These are phyloP conservation scores for Megathymus violae DNA, from an alignment of 1,140 invertebrate genomes.

Conservation along the genomic window DNA sequence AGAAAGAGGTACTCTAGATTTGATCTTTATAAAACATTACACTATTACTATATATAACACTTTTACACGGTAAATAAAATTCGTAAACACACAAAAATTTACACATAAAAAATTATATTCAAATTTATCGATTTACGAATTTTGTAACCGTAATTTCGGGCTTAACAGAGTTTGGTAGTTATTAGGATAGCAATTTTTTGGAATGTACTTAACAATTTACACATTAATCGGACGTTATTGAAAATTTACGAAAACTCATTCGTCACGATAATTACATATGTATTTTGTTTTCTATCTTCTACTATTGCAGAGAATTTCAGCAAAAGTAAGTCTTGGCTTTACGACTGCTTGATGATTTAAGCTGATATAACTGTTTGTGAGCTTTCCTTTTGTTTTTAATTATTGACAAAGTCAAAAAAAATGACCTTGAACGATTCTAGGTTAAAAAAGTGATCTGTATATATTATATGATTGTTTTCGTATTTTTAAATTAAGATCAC, in stretches of 20 bases:
- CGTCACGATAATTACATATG: neutral
- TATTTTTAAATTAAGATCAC: too few relatives aligned
- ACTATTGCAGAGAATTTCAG: constrained; percentile 20
- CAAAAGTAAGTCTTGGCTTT: constrained; percentile 26
- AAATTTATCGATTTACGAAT: neutral
- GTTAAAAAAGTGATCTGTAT: too few relatives aligned
- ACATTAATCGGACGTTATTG: neutral
- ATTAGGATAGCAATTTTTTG: neutral
- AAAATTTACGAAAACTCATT: neutral
- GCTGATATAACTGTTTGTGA: constrained; percentile 11
- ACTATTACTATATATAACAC: constrained; percentile 32
- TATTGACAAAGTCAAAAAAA: too few relatives aligned
- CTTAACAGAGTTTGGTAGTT: neutral
- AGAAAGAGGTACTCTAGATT: constrained; percentile 67
- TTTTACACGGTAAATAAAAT: neutral
- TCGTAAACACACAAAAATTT: constrained; percentile 2
- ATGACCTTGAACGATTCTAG: too few relatives aligned
- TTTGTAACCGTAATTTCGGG: constrained; percentile 2
- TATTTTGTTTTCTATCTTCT: neutral
- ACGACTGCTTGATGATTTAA: constrained; percentile 12
- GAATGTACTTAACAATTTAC: neutral
- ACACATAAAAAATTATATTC: neutral
- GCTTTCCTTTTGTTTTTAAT: constrained; percentile 13
- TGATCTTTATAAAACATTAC: constrained; percentile 9
- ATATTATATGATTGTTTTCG: too few relatives aligned